These are phyloP conservation scores for Pseudolaguvia tuberculata DNA, from an alignment of 2,113 vertebrate genomes.

Conservation along the genomic window DNA sequence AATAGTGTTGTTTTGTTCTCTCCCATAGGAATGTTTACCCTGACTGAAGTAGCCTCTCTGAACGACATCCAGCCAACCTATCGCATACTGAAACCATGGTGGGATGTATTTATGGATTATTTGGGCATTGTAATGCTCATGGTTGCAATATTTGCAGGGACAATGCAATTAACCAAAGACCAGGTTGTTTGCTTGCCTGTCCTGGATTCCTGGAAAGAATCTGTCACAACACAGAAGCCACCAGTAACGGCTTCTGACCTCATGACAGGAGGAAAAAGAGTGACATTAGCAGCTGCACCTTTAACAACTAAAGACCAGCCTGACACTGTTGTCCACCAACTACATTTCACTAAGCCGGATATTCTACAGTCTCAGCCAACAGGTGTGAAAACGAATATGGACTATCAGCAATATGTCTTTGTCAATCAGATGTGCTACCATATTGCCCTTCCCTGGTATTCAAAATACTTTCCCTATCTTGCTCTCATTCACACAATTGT, in stretches of 20 bases:
- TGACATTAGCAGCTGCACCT: slow-evolving; percentile 66
- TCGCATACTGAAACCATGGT: slow-evolving; percentile 98
- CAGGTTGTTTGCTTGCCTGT: slow-evolving; percentile 96
- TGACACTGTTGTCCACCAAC: slow-evolving; percentile 64
- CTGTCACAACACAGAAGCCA: slow-evolving; percentile 46
- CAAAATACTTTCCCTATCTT: slow-evolving; percentile 97
- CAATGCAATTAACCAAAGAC: slow-evolving; percentile 98
- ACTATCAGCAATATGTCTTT: slow-evolving; percentile 99
- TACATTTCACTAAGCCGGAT: slow-evolving; percentile 61
- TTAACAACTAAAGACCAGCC: slow-evolving; percentile 68
- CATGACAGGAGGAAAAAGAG: slow-evolving; percentile 60
- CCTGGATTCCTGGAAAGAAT: slow-evolving; percentile 69
- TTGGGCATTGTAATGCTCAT: slow-evolving; percentile 96
- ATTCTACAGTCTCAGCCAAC: slow-evolving; percentile 69
- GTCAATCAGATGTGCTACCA: slow-evolving; percentile 99
- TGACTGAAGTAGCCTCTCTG: slow-evolving; percentile 96
- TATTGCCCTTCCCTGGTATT: slow-evolving; percentile 96
- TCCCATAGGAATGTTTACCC: slow-evolving; percentile 96
- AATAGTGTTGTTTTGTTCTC: slow-evolving; percentile 39
- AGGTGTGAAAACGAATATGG: slow-evolving; percentile 88
- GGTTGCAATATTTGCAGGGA: slow-evolving; percentile 97
- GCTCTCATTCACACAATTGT: slow-evolving; percentile 96
- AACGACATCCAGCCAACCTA: slow-evolving; percentile 98
- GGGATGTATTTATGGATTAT: slow-evolving; percentile 99
- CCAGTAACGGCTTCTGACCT: slow-evolving; percentile 49